Evolutionary conservation across 2,888 invertebrate species (phyloP).

Genomic region (Rotaria sp.): DNA sequence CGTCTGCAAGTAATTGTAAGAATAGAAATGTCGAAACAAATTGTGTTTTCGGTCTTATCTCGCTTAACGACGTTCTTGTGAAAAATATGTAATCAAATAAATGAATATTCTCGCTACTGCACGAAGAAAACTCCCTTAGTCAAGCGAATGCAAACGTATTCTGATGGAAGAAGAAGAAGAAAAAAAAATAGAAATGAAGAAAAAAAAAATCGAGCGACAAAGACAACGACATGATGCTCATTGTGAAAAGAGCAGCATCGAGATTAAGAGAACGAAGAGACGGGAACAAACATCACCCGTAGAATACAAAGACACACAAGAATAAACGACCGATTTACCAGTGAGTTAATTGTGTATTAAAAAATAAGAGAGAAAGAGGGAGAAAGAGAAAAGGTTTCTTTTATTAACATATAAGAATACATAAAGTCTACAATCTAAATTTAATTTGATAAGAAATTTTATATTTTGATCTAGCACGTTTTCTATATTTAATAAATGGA

Average conservation of each 20-base stretch:
- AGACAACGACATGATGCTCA: background rate
- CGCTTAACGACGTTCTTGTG: background rate
- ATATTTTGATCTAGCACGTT: background rate
- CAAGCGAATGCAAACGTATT: background rate
- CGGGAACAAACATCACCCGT: background rate
- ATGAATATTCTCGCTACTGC: background rate
- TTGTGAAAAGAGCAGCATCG: background rate
- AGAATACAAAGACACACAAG: background rate
- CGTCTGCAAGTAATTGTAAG: background rate
- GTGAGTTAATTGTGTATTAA: background rate
- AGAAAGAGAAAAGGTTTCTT: background rate
- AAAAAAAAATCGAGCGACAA: background rate
- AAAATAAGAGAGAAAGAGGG: background rate
- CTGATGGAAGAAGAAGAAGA: background rate
- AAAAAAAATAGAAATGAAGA: background rate
- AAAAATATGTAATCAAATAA: slow-evolving; percentile 15
- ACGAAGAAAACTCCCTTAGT: background rate
- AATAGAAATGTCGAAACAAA: slow-evolving; percentile 20
- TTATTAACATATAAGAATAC: background rate
- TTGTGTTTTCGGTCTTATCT: background rate
- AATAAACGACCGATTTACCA: background rate
- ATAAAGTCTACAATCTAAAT: background rate
- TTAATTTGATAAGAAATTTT: background rate
- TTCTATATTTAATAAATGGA: background rate
- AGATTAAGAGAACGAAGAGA: slow-evolving; percentile 11